Evolutionary conservation across 1,140 invertebrate species (phyloP).

Genomic region (Drosophila busckii): DNA sequence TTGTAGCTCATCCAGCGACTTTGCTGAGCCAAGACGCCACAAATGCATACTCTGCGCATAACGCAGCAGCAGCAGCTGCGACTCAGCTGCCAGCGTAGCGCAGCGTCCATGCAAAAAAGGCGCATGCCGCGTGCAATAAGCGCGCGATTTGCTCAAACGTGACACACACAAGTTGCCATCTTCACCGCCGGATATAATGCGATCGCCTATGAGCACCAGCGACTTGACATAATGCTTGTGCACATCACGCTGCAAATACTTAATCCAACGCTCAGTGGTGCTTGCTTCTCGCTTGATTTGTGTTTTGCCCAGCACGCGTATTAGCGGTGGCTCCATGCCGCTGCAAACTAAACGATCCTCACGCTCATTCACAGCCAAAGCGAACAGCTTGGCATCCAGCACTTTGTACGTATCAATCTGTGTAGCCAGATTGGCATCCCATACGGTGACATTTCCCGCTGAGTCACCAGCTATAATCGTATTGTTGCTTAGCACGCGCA

Average conservation of each 20-base stretch:
- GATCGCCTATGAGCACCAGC: constrained; percentile 82
- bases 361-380: constrained; percentile 86
- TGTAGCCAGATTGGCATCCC: constrained; percentile 89
- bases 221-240: constrained; percentile 91
- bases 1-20: background rate
- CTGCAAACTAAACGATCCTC: constrained; percentile 86
- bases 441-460: constrained; percentile 90
- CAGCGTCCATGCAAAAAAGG: constrained; percentile 84
- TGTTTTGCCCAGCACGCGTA: constrained; percentile 85
- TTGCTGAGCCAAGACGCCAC: constrained; percentile 82
- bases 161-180: constrained; percentile 87
- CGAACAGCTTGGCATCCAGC: constrained; percentile 89
- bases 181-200: constrained; percentile 88
- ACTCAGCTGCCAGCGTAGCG: constrained; percentile 81
- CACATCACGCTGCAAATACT: constrained; percentile 86
- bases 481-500: constrained; percentile 88
- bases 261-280: constrained; percentile 85
- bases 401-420: constrained; percentile 87
- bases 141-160: constrained; percentile 79
- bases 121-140: constrained; percentile 86
- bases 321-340: constrained; percentile 88
- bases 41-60: constrained; percentile 84
- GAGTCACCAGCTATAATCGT: constrained; percentile 95
- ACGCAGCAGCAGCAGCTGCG: constrained; percentile 84
- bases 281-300: constrained; percentile 82